phyloP scores from a whole-genome alignment of 2,888 invertebrate species.

The Thumatha senex region DNA sequence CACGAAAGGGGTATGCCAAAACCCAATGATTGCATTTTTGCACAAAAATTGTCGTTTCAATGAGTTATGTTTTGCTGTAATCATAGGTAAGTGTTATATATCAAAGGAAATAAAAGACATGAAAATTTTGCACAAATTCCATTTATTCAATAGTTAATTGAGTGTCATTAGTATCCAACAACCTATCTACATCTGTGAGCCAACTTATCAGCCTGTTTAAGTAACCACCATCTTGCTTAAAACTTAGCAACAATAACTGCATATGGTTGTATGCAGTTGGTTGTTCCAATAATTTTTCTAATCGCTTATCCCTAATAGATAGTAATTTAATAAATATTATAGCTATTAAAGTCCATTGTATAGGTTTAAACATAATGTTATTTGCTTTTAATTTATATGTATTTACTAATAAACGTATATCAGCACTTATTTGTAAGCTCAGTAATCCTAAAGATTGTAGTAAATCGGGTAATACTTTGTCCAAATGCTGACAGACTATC shows the following conservation, averaged over 20 bases:
- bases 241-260: slow-evolving; percentile 75
- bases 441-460: slow-evolving; percentile 74
- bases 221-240: slow-evolving; percentile 77
- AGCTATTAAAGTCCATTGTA: slow-evolving; percentile 88
- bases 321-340: slow-evolving; percentile 87
- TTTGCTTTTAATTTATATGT: slow-evolving; percentile 87
- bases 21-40: too few species aligned
- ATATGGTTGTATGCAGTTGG: slow-evolving; percentile 66
- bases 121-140: background rate
- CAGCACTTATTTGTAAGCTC: slow-evolving; percentile 63
- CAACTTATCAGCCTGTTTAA: slow-evolving; percentile 75
- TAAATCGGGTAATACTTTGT: slow-evolving; percentile 85
- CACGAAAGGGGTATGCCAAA: too few species aligned
- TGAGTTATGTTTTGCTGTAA: too few species aligned
- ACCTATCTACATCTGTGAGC: slow-evolving; percentile 77
- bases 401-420: slow-evolving; percentile 81
- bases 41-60: too few species aligned
- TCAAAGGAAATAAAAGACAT: too few species aligned
- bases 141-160: slow-evolving; percentile 60
- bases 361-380: slow-evolving; percentile 88
- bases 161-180: slow-evolving; percentile 65
- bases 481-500: slow-evolving; percentile 87
- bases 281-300: slow-evolving; percentile 57
- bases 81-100: too few species aligned
- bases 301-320: slow-evolving; percentile 60